phyloP scores from a whole-genome alignment of 2,888 invertebrate genomes.

The Ommatoiulus sabulosus region DNA sequence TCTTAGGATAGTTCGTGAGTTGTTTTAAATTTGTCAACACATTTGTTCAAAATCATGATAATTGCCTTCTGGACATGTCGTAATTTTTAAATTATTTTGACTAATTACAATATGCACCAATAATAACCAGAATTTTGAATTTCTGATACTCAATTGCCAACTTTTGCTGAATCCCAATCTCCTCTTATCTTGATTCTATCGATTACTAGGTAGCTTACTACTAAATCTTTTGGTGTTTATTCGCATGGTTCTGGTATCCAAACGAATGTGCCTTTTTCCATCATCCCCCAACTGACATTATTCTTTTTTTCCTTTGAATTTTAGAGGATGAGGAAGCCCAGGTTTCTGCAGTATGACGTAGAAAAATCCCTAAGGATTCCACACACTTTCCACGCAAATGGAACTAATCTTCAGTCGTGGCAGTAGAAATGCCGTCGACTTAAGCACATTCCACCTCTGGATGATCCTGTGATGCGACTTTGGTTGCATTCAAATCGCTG shows the following conservation, averaged over 20 bases:
- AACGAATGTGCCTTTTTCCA: not conserved
- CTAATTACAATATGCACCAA: no score
- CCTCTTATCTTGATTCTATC: not conserved
- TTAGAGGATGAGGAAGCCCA: slow-evolving; percentile 75
- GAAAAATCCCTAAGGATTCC: not conserved
- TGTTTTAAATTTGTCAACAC: no score
- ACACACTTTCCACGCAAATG: not conserved
- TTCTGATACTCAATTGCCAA: not conserved
- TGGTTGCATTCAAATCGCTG: not conserved
- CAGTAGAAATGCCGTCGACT: not conserved
- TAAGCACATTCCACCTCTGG: slow-evolving; percentile 3
- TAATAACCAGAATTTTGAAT: not conserved
- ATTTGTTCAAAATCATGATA: no score
- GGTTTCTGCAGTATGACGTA: slow-evolving; percentile 74
- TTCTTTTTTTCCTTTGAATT: slow-evolving; percentile 65
- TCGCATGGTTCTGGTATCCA: not conserved
- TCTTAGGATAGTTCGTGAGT: no score
- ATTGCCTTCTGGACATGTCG: no score
- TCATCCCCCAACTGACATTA: slow-evolving; percentile 51
- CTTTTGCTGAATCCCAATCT: not conserved
- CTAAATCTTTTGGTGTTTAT: not conserved
- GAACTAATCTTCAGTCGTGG: not conserved
- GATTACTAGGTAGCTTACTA: slow-evolving; percentile 39
- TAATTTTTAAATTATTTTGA: no score
- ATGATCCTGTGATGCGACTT: not conserved